Evolutionary conservation across 2,888 invertebrate genomes (phyloP).

Genomic region (Drosophila mimica): DNA sequence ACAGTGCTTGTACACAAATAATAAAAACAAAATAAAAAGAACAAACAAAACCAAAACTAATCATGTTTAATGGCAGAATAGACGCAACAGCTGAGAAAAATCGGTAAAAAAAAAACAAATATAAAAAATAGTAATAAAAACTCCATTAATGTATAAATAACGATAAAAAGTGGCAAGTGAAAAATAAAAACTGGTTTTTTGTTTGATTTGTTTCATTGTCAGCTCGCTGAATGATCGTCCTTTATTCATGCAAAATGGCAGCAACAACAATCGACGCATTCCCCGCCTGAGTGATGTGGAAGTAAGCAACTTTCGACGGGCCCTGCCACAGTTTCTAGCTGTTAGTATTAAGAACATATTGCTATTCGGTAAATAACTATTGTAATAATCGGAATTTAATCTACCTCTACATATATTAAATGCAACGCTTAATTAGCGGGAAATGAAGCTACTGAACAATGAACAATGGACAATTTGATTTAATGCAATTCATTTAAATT

Average conservation of each 20-base stretch:
- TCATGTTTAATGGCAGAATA: constrained; percentile 68
- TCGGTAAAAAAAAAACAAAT: constrained; percentile 53
- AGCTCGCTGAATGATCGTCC: constrained; percentile 82
- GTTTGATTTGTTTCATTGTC: constrained; percentile 20
- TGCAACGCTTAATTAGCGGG: constrained; percentile 9
- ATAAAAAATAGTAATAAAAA: constrained; percentile 4
- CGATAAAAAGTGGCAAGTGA: background rate
- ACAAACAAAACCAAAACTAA: constrained; percentile 15
- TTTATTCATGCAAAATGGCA: constrained; percentile 82
- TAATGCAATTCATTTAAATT: background rate
- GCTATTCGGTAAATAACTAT: constrained; percentile 87
- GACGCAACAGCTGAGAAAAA: constrained; percentile 63
- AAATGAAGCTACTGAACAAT: constrained; percentile 38
- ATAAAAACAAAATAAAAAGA: constrained; percentile 17
- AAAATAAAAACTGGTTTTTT: constrained; percentile 9
- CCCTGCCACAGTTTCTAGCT: constrained; percentile 91
- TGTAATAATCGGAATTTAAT: constrained; percentile 25
- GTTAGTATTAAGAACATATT: constrained; percentile 92
- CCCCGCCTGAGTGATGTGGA: constrained; percentile 69
- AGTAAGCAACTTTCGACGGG: constrained; percentile 86
- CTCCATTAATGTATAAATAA: background rate
- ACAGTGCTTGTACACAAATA: constrained; percentile 16
- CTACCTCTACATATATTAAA: constrained; percentile 1
- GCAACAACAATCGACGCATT: constrained; percentile 54
- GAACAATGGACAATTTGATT: constrained; percentile 5